A percentile compares a stretch with the other conserved stretches of the same genome.
Evolutionary conservation across 2,113 vertebrate species (phyloP).

Genomic region (Scophthalmus maximus): DNA sequence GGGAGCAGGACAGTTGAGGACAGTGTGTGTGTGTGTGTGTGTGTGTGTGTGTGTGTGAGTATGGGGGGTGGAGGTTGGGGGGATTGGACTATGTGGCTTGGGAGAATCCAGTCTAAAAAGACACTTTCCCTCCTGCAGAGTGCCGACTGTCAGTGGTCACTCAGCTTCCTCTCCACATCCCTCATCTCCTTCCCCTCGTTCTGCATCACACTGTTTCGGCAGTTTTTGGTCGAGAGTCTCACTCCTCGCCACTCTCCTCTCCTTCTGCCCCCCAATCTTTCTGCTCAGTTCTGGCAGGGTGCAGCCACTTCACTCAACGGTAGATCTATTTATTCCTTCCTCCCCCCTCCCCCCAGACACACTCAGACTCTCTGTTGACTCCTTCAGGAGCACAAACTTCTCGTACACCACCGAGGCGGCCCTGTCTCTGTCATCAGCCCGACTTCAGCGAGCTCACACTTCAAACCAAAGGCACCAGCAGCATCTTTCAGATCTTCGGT

Average conservation of each 20-base stretch:
- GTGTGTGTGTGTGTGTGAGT: slow-evolving; percentile 13
- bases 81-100: slow-evolving; percentile 25
- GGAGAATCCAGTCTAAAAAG: slow-evolving; percentile 53
- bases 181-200: slow-evolving; percentile 15
- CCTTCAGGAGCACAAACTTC: slow-evolving; percentile 55
- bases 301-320: slow-evolving; percentile 73
- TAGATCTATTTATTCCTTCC: slow-evolving; percentile 80
- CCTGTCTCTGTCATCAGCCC: slow-evolving; percentile 31
- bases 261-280: slow-evolving; percentile 18
- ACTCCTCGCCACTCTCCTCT: slow-evolving; percentile 14
- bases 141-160: slow-evolving; percentile 19
- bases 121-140: slow-evolving; percentile 43
- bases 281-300: slow-evolving; percentile 45
- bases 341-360: slow-evolving; percentile 51
- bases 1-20: slow-evolving; percentile 29
- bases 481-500: slow-evolving; percentile 44
- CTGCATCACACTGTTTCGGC: slow-evolving; percentile 13
- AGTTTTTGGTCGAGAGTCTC: slow-evolving; percentile 16
- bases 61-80: slow-evolving; percentile 1
- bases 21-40: slow-evolving; percentile 37
- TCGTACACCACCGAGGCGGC: slow-evolving; percentile 27
- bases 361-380: slow-evolving; percentile 61
- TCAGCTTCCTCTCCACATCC: slow-evolving; percentile 4
- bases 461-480: slow-evolving; percentile 23
- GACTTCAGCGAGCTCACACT: slow-evolving; percentile 28